Evolutionary conservation across 2,113 vertebrate genomes (phyloP), one percentile per base, ranked within the genome.

Genomic region (Malurus cyaneus): DNA sequence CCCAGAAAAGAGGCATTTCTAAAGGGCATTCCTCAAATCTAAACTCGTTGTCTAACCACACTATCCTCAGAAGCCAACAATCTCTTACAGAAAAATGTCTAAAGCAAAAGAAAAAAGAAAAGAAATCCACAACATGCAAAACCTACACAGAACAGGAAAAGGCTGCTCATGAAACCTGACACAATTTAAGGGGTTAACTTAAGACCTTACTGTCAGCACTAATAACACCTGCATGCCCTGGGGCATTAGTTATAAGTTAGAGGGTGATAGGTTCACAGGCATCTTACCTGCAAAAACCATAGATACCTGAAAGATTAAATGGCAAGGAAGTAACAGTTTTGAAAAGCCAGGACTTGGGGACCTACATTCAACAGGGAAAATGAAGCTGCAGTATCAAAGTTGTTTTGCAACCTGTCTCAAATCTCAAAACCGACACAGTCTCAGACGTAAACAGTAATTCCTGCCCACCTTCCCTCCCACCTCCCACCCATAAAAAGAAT

Each of bases 11-110:
- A 93, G 67, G 54, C 19, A 8, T 91, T 83, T 88, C 72, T 88
- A 92, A 93, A 93, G 83, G 67, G 92, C 95, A 83, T 95, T 83
- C 92, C 95, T 94, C 90, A 93, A 76, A 88, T 60, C 74, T 83
- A 86, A 86, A 80, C 39, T 80, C 17, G 5, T n/a, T 69, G 52
- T 66, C 82, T 82, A 52, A 86, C 41, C 78, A 76, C 78, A 61
- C 15, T 20, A 49, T 59, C 57, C 39, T 82, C 39, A 73, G 64
- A 70, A 56, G 59, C 29, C 52, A 92, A 52, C 39, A 73, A 34
- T 44, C 23, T 79, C 41, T 76, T 49, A 72, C 8, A 94, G 73
- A 53, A 91, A 67, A 24, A 67, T 56, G 21, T 17, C 36, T 53
- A 69, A 88, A 57, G 3, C 3, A 52, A 73, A 50, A 6, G 1